Evolutionary conservation across 2,113 vertebrate genomes (phyloP), one percentile per base, ranked within the genome.

Genomic region (Rhadina sibilatrix): DNA sequence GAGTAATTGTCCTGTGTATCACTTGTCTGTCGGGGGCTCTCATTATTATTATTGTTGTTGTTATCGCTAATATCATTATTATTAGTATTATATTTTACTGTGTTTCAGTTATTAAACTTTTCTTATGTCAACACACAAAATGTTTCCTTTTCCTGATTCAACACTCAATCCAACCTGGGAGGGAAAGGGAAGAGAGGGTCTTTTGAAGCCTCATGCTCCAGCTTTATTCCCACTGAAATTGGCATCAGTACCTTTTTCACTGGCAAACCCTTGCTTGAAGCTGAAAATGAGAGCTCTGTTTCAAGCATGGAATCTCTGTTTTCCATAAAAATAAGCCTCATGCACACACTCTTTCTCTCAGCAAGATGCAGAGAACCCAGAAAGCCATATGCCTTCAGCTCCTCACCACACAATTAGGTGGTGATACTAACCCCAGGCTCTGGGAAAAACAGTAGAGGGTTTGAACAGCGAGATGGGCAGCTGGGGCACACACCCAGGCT

Each of bases 391-490:
- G n/a, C 69, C 46, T 74, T 75, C 59, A 68, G 53, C 22, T 84
- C n/a, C 91, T 84, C 4, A 0, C 18, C 69, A 77, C 42, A 37
- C 70, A 95, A 52, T 87, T 83, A 92, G 89, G 89, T 74, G 54
- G 46, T 47, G 60, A 87, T 90, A 91, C 85, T 79, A 70, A 85
- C 75, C 74, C 56, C 89, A 92, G 83, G 86, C 86, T 85, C 60
- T 57, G n/a, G 28, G 65, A 15, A 44, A 88, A 94, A 96, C 3
- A 84, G 91, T 85, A 94, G 33, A 72, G 40, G 6, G 9, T 42
- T 74, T 56, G 74, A 84, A 54, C 40, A 23, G 63, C 0, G 0
- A 61, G 23, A 35, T 13, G 10, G 9, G 47, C 40, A 83, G 50
- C 35, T 0, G 0, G 30, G 10, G 5, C 1, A 1, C 30, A 17